A percentile compares a stretch with the other conserved stretches of the same genome.
These are phyloP conservation scores for Euborellia annulipes DNA, from an alignment of 1,140 invertebrate genomes.

Conservation along the genomic window DNA sequence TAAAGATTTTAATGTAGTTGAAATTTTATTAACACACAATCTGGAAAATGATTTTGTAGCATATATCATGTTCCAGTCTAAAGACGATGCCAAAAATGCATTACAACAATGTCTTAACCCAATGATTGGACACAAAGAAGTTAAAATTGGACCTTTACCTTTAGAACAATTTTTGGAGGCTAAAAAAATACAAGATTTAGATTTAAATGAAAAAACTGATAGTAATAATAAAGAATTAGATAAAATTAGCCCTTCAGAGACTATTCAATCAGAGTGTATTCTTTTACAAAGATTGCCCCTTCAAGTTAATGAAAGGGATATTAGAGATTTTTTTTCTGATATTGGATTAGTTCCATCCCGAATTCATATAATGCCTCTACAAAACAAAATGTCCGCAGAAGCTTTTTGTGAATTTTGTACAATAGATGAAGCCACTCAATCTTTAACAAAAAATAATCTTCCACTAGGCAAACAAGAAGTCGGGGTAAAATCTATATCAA, in stretches of 20 bases:
- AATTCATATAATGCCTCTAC: conserved; percentile 59
- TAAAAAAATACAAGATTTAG: no score
- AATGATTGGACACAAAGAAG: conserved; percentile 36
- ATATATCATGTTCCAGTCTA: conserved; percentile 54
- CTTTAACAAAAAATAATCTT: conserved; percentile 50
- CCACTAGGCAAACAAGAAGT: conserved; percentile 40
- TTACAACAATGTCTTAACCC: conserved; percentile 8
- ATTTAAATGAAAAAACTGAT: background rate
- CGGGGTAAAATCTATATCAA: no score
- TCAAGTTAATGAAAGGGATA: conserved; percentile 53
- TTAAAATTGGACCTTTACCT: conserved; percentile 1
- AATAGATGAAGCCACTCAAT: conserved; percentile 47
- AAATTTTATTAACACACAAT: conserved; percentile 39
- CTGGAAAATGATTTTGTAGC: conserved; percentile 40
- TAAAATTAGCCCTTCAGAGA: conserved; percentile 8
- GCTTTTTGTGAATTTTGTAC: conserved; percentile 72
- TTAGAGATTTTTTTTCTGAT: conserved; percentile 63
- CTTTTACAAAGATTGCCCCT: conserved; percentile 56
- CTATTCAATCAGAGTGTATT: conserved; percentile 39
- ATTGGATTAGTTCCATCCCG: conserved; percentile 54
- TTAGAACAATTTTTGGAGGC: conserved; percentile 2
- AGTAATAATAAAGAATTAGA: conserved; percentile 19
- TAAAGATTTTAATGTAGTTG: conserved; percentile 45
- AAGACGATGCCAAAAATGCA: conserved; percentile 47
- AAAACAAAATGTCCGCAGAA: conserved; percentile 54